Conservation (phyloP, 2,113 vertebrate species). For the Porphyrio hochstetteri region DNA sequence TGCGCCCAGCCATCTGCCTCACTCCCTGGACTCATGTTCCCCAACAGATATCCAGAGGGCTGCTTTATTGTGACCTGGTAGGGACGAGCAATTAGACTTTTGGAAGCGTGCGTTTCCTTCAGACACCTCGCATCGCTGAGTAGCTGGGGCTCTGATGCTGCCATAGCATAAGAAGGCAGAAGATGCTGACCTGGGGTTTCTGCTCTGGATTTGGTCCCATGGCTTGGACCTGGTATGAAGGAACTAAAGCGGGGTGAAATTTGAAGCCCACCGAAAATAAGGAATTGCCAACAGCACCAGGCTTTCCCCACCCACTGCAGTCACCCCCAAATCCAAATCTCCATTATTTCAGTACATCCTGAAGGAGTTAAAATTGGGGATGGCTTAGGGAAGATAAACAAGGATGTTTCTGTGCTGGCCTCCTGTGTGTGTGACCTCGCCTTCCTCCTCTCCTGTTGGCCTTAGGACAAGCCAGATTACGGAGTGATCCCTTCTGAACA, state of each 20-base stretch:
- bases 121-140: not conserved
- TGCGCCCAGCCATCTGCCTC: not conserved
- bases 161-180: not conserved
- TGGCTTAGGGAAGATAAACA: constrained; percentile 29
- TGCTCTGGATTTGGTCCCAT: not conserved
- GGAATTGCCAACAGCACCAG: not conserved
- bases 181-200: not conserved
- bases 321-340: not conserved
- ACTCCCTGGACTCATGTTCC: not conserved
- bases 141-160: not conserved
- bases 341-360: not conserved
- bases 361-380: constrained; percentile 34
- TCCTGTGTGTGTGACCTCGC: constrained; percentile 12
- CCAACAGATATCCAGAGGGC: not conserved
- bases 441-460: constrained; percentile 19
- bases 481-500: constrained; percentile 37
- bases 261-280: not conserved
- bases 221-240: not conserved
- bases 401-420: constrained; percentile 4
- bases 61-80: not conserved
- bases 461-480: constrained; percentile 53
- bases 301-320: not conserved
- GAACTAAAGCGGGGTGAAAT: not conserved
- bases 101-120: not conserved
- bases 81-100: not conserved